Evolutionary conservation across 1,140 invertebrate genomes (phyloP), one percentile per base, ranked within the genome.

Genomic region (Arion vulgaris): DNA sequence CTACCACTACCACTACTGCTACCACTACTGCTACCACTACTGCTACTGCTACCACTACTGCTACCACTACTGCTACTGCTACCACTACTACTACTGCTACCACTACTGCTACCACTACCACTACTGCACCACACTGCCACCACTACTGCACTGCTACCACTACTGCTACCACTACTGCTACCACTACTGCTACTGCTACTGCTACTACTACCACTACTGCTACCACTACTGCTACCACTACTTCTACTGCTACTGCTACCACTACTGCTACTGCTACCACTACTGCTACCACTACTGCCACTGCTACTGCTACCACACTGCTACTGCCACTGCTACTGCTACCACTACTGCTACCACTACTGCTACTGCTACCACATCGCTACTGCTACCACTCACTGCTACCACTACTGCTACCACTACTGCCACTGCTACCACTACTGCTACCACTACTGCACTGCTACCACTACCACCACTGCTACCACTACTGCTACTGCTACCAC

Each of bases 381-480:
- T 73, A 32, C 71, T 73, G 36, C 71, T 73, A 73, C 71, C 34
- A 73, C 71, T n/a, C n/a, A n/a, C 41, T 45, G 41, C 41, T 45
- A 45, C 71, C 34, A 73, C 38, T 39, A 11, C 36, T 15, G 23
- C 38, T n/a, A n/a, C n/a, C n/a, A n/a, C n/a, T n/a, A n/a, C 71
- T 73, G 23, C 4, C n/a, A 36, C 39, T 39, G 36, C 57, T 71
- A 13, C 11, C 26, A 49, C 1, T 2, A n/a, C 36, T 74, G n/a
- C 39, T 28, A 49, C 71, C 73, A 34, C 57, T 57, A 49, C 38
- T 49, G 7, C 26, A 28, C 34, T 45, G 15, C 36, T 57, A 28
- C 34, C 15, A 45, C 41, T 45, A n/a, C n/a, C n/a, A n/a, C n/a
- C n/a, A 15, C 41, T 7, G 41, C 41, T 15, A 45, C 41, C 15